Evolutionary conservation across 2,113 vertebrate species (phyloP).

Genomic region (Pristiophorus japonicus): DNA sequence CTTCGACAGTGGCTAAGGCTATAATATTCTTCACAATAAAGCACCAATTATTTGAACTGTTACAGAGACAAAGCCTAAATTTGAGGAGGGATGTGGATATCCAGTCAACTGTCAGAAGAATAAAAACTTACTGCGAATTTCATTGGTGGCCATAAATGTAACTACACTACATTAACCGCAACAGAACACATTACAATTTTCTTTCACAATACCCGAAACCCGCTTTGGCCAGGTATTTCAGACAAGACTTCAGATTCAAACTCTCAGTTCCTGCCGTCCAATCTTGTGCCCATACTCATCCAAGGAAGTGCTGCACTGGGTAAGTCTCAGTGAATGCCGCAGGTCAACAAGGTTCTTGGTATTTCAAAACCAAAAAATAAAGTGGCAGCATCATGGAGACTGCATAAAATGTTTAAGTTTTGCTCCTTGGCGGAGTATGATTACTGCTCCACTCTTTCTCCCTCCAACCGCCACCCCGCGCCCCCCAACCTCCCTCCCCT

Average conservation of each 20-base stretch:
- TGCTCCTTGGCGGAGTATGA: not conserved
- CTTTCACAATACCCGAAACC: not conserved
- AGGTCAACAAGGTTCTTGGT: not conserved
- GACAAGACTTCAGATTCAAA: constrained; percentile 3
- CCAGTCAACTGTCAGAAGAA: not conserved
- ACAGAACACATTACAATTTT: not conserved
- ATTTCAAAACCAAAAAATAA: constrained; percentile 9
- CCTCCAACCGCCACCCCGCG: not conserved
- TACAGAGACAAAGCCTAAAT: constrained; percentile 8
- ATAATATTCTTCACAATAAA: not conserved
- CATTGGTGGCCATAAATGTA: not conserved
- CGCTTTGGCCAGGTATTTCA: not conserved
- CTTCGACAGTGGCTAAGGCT: not conserved
- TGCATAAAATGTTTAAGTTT: not conserved
- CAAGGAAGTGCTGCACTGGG: not conserved
- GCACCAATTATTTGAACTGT: constrained; percentile 29
- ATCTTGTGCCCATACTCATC: not conserved
- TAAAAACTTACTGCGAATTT: not conserved
- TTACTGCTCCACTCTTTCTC: not conserved
- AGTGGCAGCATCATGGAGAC: not conserved
- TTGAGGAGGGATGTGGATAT: not conserved
- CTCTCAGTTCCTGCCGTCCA: not conserved
- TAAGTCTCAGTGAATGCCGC: not conserved
- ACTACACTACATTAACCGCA: constrained; percentile 21
- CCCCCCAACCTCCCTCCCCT: too few relatives aligned